Evolutionary conservation across 30 jellyfish, hydroid and myxozoan genomes (phyloP).

Genomic region (Euphysa ruthae): DNA sequence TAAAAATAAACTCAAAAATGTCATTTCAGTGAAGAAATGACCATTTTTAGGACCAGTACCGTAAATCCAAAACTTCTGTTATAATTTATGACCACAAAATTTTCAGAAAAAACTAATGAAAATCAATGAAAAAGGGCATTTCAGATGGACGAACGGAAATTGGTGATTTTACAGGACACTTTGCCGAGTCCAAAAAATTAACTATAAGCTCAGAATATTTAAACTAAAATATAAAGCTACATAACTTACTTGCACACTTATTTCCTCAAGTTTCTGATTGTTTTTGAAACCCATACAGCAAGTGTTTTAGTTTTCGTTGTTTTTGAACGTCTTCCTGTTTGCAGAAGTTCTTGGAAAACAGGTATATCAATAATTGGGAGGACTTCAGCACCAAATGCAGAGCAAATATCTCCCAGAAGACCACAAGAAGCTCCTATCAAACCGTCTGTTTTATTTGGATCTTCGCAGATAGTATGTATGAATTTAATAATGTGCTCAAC

Average conservation of each 20-base stretch:
- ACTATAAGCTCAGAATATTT: too few species aligned
- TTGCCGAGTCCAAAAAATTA: too few species aligned
- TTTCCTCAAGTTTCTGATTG: constrained; percentile 66
- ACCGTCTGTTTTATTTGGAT: constrained; percentile 87
- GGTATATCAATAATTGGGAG: constrained; percentile 64
- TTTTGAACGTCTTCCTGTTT: constrained; percentile 91
- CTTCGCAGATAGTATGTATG: constrained; percentile 70
- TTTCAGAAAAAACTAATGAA: too few species aligned
- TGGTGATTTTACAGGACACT: too few species aligned
- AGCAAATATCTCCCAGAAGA: constrained; percentile 84
- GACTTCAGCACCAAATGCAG: constrained; percentile 69
- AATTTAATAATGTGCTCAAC: constrained; percentile 56
- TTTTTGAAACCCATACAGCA: constrained; percentile 94
- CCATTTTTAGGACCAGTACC: too few species aligned
- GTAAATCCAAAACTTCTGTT: too few species aligned
- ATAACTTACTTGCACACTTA: constrained; percentile 19
- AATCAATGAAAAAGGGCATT: too few species aligned
- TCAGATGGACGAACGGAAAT: too few species aligned
- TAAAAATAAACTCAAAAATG: too few species aligned
- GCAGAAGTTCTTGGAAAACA: constrained; percentile 68
- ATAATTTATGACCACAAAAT: too few species aligned
- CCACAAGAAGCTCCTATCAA: constrained; percentile 94
- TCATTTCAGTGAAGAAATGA: too few species aligned
- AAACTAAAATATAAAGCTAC: too few species aligned
- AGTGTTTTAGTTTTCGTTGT: constrained; percentile 71